These are phyloP conservation scores for Drosophila arawakana DNA, from an alignment of 1,140 invertebrate genomes.

Conservation along the genomic window DNA sequence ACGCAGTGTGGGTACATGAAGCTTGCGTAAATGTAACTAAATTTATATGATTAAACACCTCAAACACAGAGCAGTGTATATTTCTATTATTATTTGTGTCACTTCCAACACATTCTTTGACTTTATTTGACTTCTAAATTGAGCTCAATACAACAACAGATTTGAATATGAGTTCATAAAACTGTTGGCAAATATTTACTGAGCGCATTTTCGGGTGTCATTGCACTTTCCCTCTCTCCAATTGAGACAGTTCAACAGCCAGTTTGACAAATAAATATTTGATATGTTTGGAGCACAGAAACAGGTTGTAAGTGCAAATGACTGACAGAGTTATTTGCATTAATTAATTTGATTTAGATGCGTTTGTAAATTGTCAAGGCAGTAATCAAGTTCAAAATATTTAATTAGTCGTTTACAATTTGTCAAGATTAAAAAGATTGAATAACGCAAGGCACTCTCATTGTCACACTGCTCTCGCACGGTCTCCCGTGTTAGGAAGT, in stretches of 20 bases:
- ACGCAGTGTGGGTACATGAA: not conserved
- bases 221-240: constrained; percentile 9
- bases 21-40: too few relatives aligned
- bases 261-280: constrained; percentile 53
- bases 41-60: too few relatives aligned
- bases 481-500: constrained; percentile 4
- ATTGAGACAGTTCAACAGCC: constrained; percentile 17
- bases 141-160: not conserved
- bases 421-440: constrained; percentile 7
- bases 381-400: constrained; percentile 22
- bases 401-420: constrained; percentile 8
- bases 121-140: not conserved
- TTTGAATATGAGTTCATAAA: constrained; percentile 17
- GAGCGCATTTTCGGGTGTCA: constrained; percentile 28
- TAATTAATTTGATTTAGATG: constrained; percentile 54
- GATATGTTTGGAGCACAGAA: constrained; percentile 1
- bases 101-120: too few relatives aligned
- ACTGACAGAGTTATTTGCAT: constrained; percentile 53
- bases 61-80: too few relatives aligned
- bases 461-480: not conserved
- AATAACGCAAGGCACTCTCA: not conserved
- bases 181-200: constrained; percentile 27
- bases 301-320: constrained; percentile 21
- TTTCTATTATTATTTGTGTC: too few relatives aligned
- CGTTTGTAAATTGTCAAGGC: constrained; percentile 8